Conservation (phyloP, 1,140 invertebrate genomes). For the Leptopilina clavipes region DNA sequence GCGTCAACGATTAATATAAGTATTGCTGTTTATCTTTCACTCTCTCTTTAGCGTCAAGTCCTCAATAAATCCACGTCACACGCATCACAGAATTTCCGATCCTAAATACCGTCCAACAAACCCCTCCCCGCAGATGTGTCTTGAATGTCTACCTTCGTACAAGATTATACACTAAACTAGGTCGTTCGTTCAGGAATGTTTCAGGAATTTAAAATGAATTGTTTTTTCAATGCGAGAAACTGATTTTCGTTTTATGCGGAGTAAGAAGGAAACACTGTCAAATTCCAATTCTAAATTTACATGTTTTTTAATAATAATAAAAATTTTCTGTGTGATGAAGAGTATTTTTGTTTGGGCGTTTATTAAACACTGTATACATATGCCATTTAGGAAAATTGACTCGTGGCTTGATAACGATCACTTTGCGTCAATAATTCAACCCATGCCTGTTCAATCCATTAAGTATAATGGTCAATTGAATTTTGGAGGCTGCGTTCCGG, state of each 20-base stretch:
- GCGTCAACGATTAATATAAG: background rate
- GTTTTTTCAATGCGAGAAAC: background rate
- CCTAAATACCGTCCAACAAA: background rate
- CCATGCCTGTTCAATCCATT: constrained; percentile 51
- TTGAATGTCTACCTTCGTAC: background rate
- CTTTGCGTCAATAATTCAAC: constrained; percentile 58
- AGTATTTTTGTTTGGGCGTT: background rate
- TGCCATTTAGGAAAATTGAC: constrained; percentile 45
- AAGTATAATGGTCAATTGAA: constrained; percentile 53
- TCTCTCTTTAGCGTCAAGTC: background rate
- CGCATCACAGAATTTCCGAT: constrained; percentile 21
- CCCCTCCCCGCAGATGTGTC: background rate
- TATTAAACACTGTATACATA: background rate
- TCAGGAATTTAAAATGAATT: background rate
- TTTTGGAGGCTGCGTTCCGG: constrained; percentile 44
- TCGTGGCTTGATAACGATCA: constrained; percentile 56
- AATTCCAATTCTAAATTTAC: no score
- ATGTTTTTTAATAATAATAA: no score
- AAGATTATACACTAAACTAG: background rate
- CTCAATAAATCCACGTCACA: constrained; percentile 22
- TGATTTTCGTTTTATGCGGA: background rate
- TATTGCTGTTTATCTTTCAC: background rate
- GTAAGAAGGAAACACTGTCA: no score
- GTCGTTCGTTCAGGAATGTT: background rate
- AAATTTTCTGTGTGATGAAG: background rate